Evolutionary conservation across 2,888 invertebrate species (phyloP), one percentile per base, ranked within the genome.

Genomic region (Ommatoiulus sabulosus): DNA sequence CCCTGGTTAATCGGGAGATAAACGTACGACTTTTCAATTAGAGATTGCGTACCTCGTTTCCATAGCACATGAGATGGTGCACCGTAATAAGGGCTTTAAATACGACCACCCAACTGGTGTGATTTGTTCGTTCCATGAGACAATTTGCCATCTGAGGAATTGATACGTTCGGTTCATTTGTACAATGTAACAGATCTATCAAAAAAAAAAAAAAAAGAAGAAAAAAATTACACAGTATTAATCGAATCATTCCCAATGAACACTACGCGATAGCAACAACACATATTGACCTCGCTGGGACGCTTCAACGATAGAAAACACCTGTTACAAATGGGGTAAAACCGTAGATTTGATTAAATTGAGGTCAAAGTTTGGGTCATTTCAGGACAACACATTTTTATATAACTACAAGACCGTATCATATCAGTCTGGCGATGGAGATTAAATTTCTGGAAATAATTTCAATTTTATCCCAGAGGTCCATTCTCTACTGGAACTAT

Each of bases 151-250:
- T 94, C 93, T 99, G 98, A 92, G 99, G 99, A 94, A 99, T 99
- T 90, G 99, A 99, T 90, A 99, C 99, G 94, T 99, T 99, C 90
- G 99, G 99, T 94, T 99, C 99, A 94, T 99, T 98, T 93, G 99
- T 99, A 94, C 99, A 99, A 93, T 99, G 99, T 92, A 99, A 96
- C 94, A 99, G 95, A 95, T 99, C 99, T 99, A 96, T 52, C 96
- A 96, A 90, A 91, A 92, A 91, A 24, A 35, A 24, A 24, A 24
- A 15, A 15, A 84, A 43, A 84, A 84, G 0, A 57, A 57, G 17
- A 48, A 57, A 57, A 57, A 17, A 17, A 57, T 12, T 57, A 17
- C 5, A 57, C 57, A 57, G 17, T 4, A 17, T 57, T 57, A 17
- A 17, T 17, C 57, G 17, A 17, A 12, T 57, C 57, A 17, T 35